Conservation (phyloP, 2,797 vertebrate genomes). For the Crenuchus spilurus region DNA sequence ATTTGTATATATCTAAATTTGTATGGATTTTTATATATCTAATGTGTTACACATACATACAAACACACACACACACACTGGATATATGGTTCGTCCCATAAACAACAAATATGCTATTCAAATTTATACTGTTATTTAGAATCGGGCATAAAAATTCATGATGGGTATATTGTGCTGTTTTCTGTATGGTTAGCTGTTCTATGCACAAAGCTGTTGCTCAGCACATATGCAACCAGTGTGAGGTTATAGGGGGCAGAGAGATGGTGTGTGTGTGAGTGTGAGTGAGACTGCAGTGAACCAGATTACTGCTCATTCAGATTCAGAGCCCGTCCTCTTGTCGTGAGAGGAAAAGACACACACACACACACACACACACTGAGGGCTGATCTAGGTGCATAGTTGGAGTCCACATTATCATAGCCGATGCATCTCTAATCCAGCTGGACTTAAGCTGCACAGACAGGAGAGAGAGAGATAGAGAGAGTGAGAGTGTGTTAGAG, state of each 20-base stretch:
- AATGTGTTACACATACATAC: not conserved
- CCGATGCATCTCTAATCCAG: constrained; percentile 41
- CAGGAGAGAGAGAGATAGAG: constrained; percentile 26
- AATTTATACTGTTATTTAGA: too few relatives aligned
- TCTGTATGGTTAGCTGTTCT: not conserved
- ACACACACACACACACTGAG: constrained; percentile 27
- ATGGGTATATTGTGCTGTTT: not conserved
- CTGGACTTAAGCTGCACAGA: constrained; percentile 31
- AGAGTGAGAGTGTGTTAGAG: constrained; percentile 21
- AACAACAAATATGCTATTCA: too few relatives aligned
- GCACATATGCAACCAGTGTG: constrained; percentile 37
- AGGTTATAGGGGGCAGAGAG: constrained; percentile 7
- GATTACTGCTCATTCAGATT: constrained; percentile 60
- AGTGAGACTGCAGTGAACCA: constrained; percentile 46
- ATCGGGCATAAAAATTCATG: too few relatives aligned
- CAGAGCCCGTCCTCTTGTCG: constrained; percentile 51
- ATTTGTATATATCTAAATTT: constrained; percentile 2
- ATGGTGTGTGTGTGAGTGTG: constrained; percentile 19
- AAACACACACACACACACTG: too few relatives aligned
- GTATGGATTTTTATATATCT: not conserved
- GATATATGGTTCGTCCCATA: too few relatives aligned
- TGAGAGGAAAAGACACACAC: constrained; percentile 17
- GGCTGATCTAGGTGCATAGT: constrained; percentile 26
- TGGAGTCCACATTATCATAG: constrained; percentile 39
- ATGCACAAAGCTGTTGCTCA: constrained; percentile 33